Conservation (phyloP, 2,888 invertebrate species). For the Drosophila bunnanda region DNA sequence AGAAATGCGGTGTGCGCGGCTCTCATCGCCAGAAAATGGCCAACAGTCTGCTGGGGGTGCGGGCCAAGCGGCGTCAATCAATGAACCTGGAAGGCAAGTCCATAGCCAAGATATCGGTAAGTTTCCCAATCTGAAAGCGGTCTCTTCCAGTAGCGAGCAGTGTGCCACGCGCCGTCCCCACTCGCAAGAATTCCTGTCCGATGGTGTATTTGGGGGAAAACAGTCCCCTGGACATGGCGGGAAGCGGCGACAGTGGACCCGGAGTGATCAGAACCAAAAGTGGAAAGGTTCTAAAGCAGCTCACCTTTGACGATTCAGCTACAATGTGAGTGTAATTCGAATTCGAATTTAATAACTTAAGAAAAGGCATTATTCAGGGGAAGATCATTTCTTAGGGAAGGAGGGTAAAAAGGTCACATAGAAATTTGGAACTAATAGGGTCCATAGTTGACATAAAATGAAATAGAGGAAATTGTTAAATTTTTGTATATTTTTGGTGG, state of each 20-base stretch:
- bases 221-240: constrained; percentile 39
- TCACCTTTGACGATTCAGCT: constrained; percentile 66
- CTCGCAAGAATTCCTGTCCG: constrained; percentile 77
- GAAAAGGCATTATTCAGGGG: neutral
- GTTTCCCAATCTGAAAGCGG: neutral
- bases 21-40: constrained; percentile 88
- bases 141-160: constrained; percentile 45
- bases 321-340: constrained; percentile 78
- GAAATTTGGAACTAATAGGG: neutral
- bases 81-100: constrained; percentile 81
- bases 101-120: neutral
- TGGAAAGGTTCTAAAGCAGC: constrained; percentile 63
- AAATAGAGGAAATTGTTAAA: neutral
- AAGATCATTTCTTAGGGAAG: neutral
- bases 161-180: constrained; percentile 47
- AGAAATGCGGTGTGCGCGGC: constrained; percentile 87
- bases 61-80: constrained; percentile 87
- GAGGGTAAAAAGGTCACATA: neutral
- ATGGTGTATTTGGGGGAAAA: constrained; percentile 61
- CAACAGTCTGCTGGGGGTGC: constrained; percentile 87
- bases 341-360: too few relatives aligned
- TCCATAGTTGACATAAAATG: too few relatives aligned
- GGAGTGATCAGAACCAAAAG: constrained; percentile 60
- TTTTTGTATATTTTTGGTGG: neutral
- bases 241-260: constrained; percentile 48